phyloP scores from a whole-genome alignment of 2,113 vertebrate species.

The Microtus oregoni region DNA sequence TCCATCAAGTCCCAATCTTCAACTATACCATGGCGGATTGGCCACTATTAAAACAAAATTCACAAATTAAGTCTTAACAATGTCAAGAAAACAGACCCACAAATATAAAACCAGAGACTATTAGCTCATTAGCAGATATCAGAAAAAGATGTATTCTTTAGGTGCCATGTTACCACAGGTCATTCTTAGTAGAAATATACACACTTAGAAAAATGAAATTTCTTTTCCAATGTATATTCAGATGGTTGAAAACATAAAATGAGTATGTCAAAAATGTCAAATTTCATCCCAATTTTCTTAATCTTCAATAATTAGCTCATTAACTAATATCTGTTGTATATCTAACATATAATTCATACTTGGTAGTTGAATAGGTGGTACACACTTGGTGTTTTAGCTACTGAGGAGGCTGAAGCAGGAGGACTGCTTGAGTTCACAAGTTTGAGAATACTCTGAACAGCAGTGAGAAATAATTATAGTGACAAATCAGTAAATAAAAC shows the following conservation, averaged over 20 bases:
- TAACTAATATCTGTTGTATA: not conserved
- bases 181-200: not conserved
- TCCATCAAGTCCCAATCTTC: slow-evolving; percentile 99
- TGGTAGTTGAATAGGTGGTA: not conserved
- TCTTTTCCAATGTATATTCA: slow-evolving; percentile 21
- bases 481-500: not conserved
- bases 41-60: slow-evolving; percentile 91
- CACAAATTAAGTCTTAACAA: slow-evolving; percentile 42
- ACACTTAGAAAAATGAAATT: slow-evolving; percentile 32
- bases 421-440: not conserved
- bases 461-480: not conserved
- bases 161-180: not conserved
- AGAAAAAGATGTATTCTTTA: not conserved
- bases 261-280: slow-evolving; percentile 41
- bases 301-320: slow-evolving; percentile 46
- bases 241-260: not conserved
- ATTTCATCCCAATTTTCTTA: not conserved
- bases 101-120: slow-evolving; percentile 30
- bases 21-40: slow-evolving; percentile 98
- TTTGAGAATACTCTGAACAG: not conserved
- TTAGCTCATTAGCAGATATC: not conserved
- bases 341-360: not conserved
- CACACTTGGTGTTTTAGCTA: not conserved
- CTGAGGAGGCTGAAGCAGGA: not conserved
- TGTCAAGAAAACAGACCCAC: slow-evolving; percentile 63